phyloP scores from a whole-genome alignment of 2,113 vertebrate genomes.

The Carassius auratus region DNA sequence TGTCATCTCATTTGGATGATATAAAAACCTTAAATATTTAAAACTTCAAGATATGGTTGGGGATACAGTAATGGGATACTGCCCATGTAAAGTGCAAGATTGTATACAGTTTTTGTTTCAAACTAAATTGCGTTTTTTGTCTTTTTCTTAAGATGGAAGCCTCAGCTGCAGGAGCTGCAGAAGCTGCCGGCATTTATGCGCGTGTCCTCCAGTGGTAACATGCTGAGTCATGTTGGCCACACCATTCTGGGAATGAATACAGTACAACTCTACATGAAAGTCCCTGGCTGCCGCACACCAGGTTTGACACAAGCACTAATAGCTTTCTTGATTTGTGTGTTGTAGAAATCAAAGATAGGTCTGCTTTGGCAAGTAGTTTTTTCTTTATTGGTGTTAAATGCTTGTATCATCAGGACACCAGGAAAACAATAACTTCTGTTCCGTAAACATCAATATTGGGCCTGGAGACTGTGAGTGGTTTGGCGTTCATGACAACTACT shows the following conservation, averaged over 20 bases:
- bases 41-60: not conserved
- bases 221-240: conserved; percentile 93
- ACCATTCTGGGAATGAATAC: conserved; percentile 97
- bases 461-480: conserved; percentile 95
- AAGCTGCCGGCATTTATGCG: conserved; percentile 95
- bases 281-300: conserved; percentile 89
- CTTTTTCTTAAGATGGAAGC: conserved; percentile 82
- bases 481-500: conserved; percentile 89
- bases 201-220: conserved; percentile 90
- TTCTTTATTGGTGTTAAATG: not conserved
- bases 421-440: conserved; percentile 94
- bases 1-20: not conserved
- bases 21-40: not conserved
- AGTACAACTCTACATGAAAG: conserved; percentile 96
- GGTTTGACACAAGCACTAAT: conserved; percentile 54
- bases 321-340: not conserved
- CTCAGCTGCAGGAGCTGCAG: conserved; percentile 90
- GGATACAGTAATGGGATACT: not conserved
- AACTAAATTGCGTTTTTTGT: not conserved
- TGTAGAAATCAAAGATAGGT: not conserved
- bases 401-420: conserved; percentile 81
- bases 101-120: not conserved
- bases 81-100: not conserved
- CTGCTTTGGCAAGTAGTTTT: not conserved
- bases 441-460: conserved; percentile 91